These are phyloP conservation scores for Drepana arcuata DNA, from an alignment of 1,140 invertebrate genomes.

Conservation along the genomic window DNA sequence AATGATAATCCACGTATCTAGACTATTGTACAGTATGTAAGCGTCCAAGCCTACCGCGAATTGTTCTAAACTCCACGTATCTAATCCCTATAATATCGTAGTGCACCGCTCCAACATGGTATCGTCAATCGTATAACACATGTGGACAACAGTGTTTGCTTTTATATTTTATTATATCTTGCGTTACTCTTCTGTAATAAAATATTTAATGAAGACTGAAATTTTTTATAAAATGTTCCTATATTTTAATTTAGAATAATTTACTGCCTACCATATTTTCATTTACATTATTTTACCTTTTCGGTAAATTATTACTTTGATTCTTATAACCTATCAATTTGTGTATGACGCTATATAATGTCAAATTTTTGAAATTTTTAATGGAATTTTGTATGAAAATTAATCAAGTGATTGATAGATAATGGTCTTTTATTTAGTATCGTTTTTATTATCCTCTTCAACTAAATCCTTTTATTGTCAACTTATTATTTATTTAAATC, in stretches of 20 bases:
- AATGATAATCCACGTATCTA: too few species aligned
- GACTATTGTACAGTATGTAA: too few species aligned
- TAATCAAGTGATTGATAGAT: constrained; percentile 65
- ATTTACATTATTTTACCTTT: constrained; percentile 57
- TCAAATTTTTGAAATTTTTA: constrained; percentile 70
- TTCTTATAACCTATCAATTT: constrained; percentile 63
- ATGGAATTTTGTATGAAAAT: constrained; percentile 68
- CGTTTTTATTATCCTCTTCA: too few species aligned
- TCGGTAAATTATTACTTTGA: constrained; percentile 56
- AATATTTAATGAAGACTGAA: constrained; percentile 68
- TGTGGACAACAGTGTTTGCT: constrained; percentile 53
- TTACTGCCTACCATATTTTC: constrained; percentile 58
- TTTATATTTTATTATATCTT: constrained; percentile 52
- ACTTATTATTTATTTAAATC: too few species aligned
- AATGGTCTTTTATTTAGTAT: constrained; percentile 57
- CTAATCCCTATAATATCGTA: too few species aligned
- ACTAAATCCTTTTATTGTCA: too few species aligned
- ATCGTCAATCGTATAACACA: too few species aligned
- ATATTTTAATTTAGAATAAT: constrained; percentile 72
- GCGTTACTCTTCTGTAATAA: constrained; percentile 62
- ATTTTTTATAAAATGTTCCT: constrained; percentile 67
- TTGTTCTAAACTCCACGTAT: too few species aligned
- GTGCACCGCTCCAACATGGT: too few species aligned
- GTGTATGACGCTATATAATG: constrained; percentile 68
- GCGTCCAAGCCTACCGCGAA: too few species aligned